These are phyloP conservation scores for Notamacropus eugenii DNA, from an alignment of 2,797 vertebrate genomes.

Conservation along the genomic window DNA sequence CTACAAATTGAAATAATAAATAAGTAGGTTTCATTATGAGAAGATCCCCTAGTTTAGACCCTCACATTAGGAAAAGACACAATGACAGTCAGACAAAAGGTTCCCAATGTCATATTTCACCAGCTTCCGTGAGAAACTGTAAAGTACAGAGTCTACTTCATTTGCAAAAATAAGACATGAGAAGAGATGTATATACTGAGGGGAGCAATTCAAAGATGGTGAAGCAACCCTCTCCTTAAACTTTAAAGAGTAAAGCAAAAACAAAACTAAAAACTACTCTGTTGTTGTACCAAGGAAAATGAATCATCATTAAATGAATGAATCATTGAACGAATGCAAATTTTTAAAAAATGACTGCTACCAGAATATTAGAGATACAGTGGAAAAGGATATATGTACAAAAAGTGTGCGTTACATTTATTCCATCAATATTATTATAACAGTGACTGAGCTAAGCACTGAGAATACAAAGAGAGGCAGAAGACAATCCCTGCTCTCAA, in stretches of 20 bases:
- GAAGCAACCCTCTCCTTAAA: background rate
- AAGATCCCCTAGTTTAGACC: slow-evolving; percentile 34
- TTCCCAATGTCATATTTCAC: background rate
- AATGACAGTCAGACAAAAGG: slow-evolving; percentile 37
- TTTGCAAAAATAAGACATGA: slow-evolving; percentile 16
- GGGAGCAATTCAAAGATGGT: background rate
- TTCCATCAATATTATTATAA: background rate
- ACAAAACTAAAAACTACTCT: background rate
- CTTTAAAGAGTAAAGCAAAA: slow-evolving; percentile 22
- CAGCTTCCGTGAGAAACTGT: background rate
- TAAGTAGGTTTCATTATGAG: slow-evolving; percentile 17
- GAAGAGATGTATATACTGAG: background rate
- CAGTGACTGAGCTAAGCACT: background rate
- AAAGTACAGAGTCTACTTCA: background rate
- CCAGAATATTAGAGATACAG: background rate
- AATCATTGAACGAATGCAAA: background rate
- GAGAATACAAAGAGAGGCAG: background rate
- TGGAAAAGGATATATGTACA: background rate
- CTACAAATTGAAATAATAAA: slow-evolving; percentile 40
- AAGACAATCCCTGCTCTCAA: background rate
- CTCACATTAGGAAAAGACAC: slow-evolving; percentile 13
- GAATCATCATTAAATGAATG: background rate
- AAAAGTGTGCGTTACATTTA: background rate
- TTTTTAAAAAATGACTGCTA: background rate
- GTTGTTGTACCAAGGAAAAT: background rate